A percentile compares a stretch with the other conserved stretches of the same genome.
Evolutionary conservation across 2,888 invertebrate genomes (phyloP).

Genomic region (Exocentrus adspersus): DNA sequence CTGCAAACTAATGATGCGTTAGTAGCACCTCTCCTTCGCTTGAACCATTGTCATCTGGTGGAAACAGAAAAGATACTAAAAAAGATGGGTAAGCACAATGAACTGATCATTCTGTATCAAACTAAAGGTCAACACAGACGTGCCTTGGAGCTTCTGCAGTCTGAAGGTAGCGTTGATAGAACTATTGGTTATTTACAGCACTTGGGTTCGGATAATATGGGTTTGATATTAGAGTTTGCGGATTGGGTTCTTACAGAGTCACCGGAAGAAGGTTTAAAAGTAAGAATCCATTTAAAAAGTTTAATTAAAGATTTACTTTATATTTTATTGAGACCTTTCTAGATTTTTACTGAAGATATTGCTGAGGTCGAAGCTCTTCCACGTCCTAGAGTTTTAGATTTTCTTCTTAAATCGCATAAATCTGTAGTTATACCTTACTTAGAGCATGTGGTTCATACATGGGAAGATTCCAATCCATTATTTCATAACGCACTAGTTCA

Average conservation of each 20-base stretch:
- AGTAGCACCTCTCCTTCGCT: constrained; percentile 88
- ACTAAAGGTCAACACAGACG: constrained; percentile 92
- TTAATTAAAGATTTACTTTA: neutral
- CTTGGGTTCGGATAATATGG: constrained; percentile 75
- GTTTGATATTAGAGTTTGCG: constrained; percentile 92
- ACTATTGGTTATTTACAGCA: constrained; percentile 93
- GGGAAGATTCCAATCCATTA: constrained; percentile 85
- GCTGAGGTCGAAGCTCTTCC: constrained; percentile 91
- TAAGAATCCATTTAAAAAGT: constrained; percentile 34
- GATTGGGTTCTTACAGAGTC: constrained; percentile 90
- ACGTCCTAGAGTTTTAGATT: constrained; percentile 88
- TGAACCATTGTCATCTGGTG: constrained; percentile 92
- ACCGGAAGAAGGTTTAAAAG: constrained; percentile 86
- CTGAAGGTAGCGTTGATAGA: constrained; percentile 83
- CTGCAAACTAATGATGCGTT: constrained; percentile 96
- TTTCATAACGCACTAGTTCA: constrained; percentile 93
- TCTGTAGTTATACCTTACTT: constrained; percentile 89
- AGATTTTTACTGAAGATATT: constrained; percentile 87
- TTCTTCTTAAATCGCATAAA: constrained; percentile 83
- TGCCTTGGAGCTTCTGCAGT: constrained; percentile 86
- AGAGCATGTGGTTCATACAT: constrained; percentile 91
- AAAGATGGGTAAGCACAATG: constrained; percentile 88
- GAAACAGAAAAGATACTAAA: constrained; percentile 92
- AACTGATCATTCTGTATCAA: constrained; percentile 95
- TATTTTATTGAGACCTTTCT: no score